Percentiles rank a stretch among this genome's conserved stretches.
These are phyloP conservation scores for Argya squamiceps DNA, from an alignment of 2,797 vertebrate genomes.

Conservation along the genomic window DNA sequence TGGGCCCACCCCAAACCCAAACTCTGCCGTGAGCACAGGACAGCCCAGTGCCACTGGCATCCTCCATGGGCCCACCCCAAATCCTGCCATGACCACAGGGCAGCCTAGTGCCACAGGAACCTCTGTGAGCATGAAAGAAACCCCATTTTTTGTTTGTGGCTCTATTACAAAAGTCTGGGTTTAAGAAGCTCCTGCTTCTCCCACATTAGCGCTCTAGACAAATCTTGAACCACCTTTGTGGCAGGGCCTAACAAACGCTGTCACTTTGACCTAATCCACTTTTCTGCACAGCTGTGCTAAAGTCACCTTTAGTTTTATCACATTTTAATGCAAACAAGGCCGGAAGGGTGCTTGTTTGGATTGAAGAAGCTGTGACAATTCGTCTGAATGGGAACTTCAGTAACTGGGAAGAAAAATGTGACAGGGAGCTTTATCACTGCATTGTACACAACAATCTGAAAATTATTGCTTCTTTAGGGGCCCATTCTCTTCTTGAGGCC, in stretches of 20 bases:
- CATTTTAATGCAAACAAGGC: conserved; percentile 95
- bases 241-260: conserved; percentile 77
- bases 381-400: conserved; percentile 87
- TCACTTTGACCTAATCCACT: conserved; percentile 89
- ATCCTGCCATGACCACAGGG: too few relatives aligned
- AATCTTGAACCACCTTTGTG: conserved; percentile 66
- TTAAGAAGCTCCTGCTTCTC: conserved; percentile 77
- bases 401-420: conserved; percentile 93
- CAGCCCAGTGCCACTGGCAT: too few relatives aligned
- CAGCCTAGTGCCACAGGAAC: neutral
- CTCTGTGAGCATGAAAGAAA: conserved; percentile 68
- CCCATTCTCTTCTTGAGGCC: conserved; percentile 74
- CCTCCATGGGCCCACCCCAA: too few relatives aligned
- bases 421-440: conserved; percentile 89
- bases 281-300: conserved; percentile 87
- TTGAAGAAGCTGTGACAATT: conserved; percentile 80
- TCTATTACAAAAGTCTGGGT: conserved; percentile 76
- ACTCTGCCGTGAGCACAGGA: too few relatives aligned
- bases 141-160: conserved; percentile 69
- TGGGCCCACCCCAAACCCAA: neutral
- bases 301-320: conserved; percentile 88
- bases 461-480: conserved; percentile 85
- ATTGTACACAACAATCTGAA: conserved; percentile 81
- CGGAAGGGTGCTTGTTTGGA: conserved; percentile 83
- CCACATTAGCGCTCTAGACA: conserved; percentile 69